These are phyloP conservation scores for Glossophaga mutica DNA, from an alignment of 2,797 vertebrate genomes.

Conservation along the genomic window DNA sequence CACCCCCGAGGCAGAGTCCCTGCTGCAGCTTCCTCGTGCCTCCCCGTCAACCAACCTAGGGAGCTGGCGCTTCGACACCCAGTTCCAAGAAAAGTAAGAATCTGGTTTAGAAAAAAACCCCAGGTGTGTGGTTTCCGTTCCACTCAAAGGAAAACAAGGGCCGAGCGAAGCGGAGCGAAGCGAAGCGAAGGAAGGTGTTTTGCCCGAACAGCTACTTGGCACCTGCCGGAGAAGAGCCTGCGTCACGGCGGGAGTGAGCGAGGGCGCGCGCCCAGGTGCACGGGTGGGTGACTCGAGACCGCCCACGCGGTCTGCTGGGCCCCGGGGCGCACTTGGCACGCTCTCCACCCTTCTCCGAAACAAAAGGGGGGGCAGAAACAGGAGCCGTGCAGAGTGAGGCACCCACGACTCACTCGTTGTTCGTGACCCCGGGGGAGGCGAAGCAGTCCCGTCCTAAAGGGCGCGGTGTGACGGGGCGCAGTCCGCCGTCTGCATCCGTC, in stretches of 20 bases:
- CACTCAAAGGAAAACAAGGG: background rate
- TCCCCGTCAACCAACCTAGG: background rate
- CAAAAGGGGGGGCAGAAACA: background rate
- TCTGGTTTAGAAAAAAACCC: background rate
- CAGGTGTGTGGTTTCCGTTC: background rate
- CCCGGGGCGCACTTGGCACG: too few relatives aligned
- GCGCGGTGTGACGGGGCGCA: fast-evolving
- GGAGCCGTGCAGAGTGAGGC: background rate
- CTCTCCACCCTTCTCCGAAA: background rate
- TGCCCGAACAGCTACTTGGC: background rate
- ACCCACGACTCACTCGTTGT: background rate
- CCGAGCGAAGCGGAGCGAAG: background rate
- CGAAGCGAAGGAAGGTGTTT: background rate
- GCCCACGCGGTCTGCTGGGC: too few relatives aligned
- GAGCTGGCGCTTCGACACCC: background rate
- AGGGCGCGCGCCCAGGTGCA: too few relatives aligned
- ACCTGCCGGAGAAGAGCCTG: background rate
- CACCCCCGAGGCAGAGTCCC: background rate
- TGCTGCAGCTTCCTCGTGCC: too few relatives aligned
- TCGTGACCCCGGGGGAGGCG: background rate
- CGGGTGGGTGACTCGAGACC: too few relatives aligned
- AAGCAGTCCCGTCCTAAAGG: background rate
- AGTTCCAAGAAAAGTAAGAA: background rate
- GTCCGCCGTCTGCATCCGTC: background rate
- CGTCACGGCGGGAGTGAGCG: too few relatives aligned